These are phyloP conservation scores for Sericinus montela DNA, from an alignment of 2,888 invertebrate species.

Conservation along the genomic window DNA sequence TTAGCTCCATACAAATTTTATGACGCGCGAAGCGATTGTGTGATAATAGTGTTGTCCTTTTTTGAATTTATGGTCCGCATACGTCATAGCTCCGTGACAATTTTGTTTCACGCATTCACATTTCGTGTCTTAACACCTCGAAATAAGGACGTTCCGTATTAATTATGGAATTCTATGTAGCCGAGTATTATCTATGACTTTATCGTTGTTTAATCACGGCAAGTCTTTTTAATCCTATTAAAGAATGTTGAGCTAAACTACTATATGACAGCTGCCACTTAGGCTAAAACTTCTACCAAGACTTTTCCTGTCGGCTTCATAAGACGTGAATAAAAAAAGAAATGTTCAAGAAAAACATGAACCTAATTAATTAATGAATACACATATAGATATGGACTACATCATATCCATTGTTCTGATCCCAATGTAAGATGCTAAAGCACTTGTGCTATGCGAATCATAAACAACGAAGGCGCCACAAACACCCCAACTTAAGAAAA, in stretches of 20 bases:
- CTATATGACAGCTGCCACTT: neutral
- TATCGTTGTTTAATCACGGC: slow-evolving; percentile 26
- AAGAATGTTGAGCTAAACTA: neutral
- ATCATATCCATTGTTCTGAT: too few species aligned
- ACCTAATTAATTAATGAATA: too few species aligned
- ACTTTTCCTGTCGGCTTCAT: too few species aligned
- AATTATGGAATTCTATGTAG: neutral
- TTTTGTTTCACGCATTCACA: slow-evolving; percentile 12
- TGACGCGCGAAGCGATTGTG: slow-evolving; percentile 62
- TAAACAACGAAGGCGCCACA: too few species aligned
- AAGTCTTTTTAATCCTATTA: slow-evolving; percentile 25
- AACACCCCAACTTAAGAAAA: too few species aligned
- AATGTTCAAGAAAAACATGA: too few species aligned
- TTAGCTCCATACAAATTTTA: slow-evolving; percentile 33
- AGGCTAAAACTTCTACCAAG: too few species aligned
- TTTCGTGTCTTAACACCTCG: slow-evolving; percentile 24
- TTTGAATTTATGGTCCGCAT: slow-evolving; percentile 56
- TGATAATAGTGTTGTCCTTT: slow-evolving; percentile 67
- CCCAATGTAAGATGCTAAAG: too few species aligned
- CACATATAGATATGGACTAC: too few species aligned
- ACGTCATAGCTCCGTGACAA: slow-evolving; percentile 43
- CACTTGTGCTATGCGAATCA: too few species aligned
- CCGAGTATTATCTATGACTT: slow-evolving; percentile 4
- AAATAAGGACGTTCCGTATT: neutral
- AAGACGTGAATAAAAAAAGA: too few species aligned